These are phyloP conservation scores for Drosophila hydei DNA, from an alignment of 1,140 invertebrate genomes.

Conservation along the genomic window DNA sequence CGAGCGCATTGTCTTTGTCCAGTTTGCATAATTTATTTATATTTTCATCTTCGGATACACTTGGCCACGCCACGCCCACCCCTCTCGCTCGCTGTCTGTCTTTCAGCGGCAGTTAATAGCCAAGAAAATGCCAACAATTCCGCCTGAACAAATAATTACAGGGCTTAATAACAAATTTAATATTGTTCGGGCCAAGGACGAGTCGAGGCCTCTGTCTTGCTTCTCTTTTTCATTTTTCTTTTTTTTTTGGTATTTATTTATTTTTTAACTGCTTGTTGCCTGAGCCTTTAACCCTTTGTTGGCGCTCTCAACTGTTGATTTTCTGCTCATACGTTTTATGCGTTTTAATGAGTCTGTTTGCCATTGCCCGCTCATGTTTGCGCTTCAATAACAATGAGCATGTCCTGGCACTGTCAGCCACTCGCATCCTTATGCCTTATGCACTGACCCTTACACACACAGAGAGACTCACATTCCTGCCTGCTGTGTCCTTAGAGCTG, in stretches of 20 bases:
- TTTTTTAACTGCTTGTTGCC: constrained; percentile 15
- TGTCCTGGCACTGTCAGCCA: constrained; percentile 34
- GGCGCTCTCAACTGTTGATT: constrained; percentile 57
- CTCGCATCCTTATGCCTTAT: constrained; percentile 15
- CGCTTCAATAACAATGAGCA: constrained; percentile 65
- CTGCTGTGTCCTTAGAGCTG: constrained; percentile 60
- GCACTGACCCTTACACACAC: constrained; percentile 32
- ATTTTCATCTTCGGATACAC: constrained; percentile 55
- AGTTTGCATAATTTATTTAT: constrained; percentile 77
- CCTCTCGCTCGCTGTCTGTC: not conserved
- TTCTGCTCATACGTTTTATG: constrained; percentile 61
- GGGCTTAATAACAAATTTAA: constrained; percentile 80
- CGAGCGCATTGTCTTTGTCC: constrained; percentile 74
- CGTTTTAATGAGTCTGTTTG: constrained; percentile 66
- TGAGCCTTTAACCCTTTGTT: not conserved
- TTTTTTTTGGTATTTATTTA: constrained; percentile 24
- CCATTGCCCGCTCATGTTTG: constrained; percentile 32
- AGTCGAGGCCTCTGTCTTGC: constrained; percentile 37
- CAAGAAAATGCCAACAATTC: constrained; percentile 65
- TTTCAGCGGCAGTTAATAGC: constrained; percentile 40
- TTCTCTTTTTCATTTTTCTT: not conserved
- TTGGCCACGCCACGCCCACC: too few species aligned
- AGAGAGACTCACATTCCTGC: constrained; percentile 26
- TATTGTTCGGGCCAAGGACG: constrained; percentile 58
- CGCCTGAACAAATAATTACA: constrained; percentile 73